Base-by-base conservation (phyloP, 2,113 vertebrate genomes). In the Xiphophorus hellerii region DNA sequence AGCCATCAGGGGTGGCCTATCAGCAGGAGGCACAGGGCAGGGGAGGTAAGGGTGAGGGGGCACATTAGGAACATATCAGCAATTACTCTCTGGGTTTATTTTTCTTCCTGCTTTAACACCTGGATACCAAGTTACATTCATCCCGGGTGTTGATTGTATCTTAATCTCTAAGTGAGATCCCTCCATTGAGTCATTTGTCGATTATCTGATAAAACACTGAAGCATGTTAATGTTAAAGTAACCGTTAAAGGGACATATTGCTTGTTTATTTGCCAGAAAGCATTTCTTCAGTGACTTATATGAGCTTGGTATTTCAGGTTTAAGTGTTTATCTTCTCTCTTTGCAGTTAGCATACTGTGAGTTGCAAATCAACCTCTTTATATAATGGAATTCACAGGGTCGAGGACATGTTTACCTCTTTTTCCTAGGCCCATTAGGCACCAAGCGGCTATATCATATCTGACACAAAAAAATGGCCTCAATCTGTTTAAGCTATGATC, bases 61-160 rank as follows among this genome's bases (percentile, higher is more conserved):
- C 91, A 94, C 93, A 93, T 92, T 94, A 93, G 93, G 91, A 94
- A 93, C 92, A 93, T 93, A 93, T 93, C 93, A 93, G 93, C 92
- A 93, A 94, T 94, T 94, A 94, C 94, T 94, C 88, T 88, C 76
- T 62, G 31, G 80, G 92, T 93, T 94, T 93, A 94, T 93, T 93
- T 93, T 88, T 87, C 92, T 93, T 93, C 89, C 88, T 91, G 92
- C 88, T 92, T 92, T 92, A 89, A 89, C 76, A 86, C 91, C 91
- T 89, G 89, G 81, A 87, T 90, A 85, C 83, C 85, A 83, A 90
- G 86, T 91, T 90, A 87, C 85, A 90, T 90, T 88, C 87, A 91
- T 86, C 83, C 83, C 62, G 71, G 66, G 70, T 86, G 87, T 83
- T 87, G 90, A 91, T 86, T 82, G 83, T 81, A 88, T 88, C 90